Evolutionary conservation across 2,888 invertebrate genomes (phyloP), one percentile per base, ranked within the genome.

Genomic region (Incurvaria masculella): DNA sequence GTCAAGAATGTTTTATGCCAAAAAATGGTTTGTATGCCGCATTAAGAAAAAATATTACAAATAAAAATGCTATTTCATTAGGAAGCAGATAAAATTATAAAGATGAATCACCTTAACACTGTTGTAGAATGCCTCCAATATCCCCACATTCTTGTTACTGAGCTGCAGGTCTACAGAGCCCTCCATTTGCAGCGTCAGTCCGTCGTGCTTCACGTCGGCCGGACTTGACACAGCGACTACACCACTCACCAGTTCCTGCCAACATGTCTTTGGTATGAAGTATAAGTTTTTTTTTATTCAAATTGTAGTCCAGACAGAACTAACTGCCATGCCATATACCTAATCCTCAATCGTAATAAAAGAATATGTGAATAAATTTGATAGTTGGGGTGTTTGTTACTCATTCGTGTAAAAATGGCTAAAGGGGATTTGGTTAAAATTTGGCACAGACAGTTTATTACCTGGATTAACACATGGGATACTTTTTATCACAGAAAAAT

Each of bases 51-150:
- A n/a, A n/a, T n/a, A n/a, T n/a, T n/a, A n/a, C n/a, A n/a, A n/a
- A n/a, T n/a, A n/a, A n/a, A n/a, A n/a, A n/a, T n/a, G n/a, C n/a
- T n/a, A n/a, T n/a, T n/a, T n/a, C n/a, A n/a, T n/a, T n/a, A n/a
- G n/a, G n/a, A n/a, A n/a, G n/a, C n/a, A n/a, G n/a, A n/a, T n/a
- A n/a, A n/a, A n/a, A n/a, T n/a, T n/a, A n/a, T n/a, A n/a, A n/a
- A n/a, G n/a, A n/a, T n/a, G n/a, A n/a, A n/a, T n/a, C n/a, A 93
- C 93, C 83, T 95, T 96, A 1, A 96, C 88, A 11, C 93, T 94
- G 66, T 94, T 96, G 59, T 94, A 95, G 66, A 97, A 95, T 2
- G 97, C 93, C 64, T 97, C 97, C 62, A 97, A 89, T 47, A 96
- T 87, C 10, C 96, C 96, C 43, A 92, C 90, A 72, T 91, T 94